These are phyloP conservation scores for Panthera leo DNA, from an alignment of 2,113 vertebrate species.

Conservation along the genomic window DNA sequence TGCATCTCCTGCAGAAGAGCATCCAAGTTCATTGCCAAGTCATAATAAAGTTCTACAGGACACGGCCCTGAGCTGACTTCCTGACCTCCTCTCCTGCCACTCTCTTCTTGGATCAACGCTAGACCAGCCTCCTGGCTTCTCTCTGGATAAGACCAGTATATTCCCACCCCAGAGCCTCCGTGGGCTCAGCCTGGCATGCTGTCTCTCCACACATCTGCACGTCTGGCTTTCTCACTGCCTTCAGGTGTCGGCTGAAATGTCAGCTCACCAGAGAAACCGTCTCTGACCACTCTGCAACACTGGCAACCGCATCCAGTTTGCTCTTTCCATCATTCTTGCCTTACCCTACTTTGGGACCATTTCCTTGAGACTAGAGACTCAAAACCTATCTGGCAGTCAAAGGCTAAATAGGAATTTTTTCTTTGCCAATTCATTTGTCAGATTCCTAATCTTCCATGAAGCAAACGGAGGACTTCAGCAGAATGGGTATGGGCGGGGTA, in stretches of 20 bases:
- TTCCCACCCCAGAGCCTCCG: background rate
- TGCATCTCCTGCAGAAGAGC: background rate
- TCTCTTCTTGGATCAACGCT: background rate
- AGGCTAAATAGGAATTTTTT: background rate
- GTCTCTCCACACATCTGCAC: background rate
- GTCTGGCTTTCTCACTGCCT: background rate
- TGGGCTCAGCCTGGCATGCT: background rate
- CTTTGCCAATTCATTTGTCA: background rate
- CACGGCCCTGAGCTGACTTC: background rate
- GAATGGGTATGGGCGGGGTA: background rate
- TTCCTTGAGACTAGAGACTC: background rate
- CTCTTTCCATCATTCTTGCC: background rate
- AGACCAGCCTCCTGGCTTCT: background rate
- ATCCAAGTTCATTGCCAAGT: background rate
- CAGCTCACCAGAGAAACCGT: background rate
- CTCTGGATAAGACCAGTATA: background rate
- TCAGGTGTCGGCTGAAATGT: background rate
- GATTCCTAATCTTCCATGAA: background rate
- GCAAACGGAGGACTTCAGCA: background rate
- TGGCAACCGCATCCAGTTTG: background rate
- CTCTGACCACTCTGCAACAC: background rate
- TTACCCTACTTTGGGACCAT: background rate
- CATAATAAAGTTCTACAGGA: background rate
- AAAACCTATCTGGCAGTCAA: background rate
- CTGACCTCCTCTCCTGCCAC: accelerated